These are phyloP conservation scores for Xiphophorus hellerii DNA, from an alignment of 2,113 vertebrate genomes.

Conservation along the genomic window DNA sequence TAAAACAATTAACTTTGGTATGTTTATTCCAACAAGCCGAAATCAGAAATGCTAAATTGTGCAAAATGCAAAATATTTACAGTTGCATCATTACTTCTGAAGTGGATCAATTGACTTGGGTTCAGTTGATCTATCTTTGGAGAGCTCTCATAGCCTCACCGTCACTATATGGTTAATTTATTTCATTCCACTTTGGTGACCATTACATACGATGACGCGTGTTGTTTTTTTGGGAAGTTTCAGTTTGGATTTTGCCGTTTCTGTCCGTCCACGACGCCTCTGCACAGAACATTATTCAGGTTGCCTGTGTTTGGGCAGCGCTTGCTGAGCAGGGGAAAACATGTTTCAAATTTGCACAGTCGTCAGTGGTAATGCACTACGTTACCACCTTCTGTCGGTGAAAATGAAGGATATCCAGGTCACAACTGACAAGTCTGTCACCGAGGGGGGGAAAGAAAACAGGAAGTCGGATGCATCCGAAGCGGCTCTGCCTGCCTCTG, in stretches of 20 bases:
- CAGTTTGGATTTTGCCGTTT: not conserved
- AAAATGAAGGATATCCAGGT: conserved; percentile 48
- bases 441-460: not conserved
- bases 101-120: not conserved
- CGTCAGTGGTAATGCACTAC: conserved; percentile 7
- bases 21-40: too few relatives aligned
- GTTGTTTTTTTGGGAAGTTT: not conserved
- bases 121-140: not conserved
- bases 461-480: conserved; percentile 11
- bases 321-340: conserved; percentile 12
- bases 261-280: not conserved
- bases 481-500: conserved; percentile 24
- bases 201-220: not conserved
- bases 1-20: too few relatives aligned
- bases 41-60: too few relatives aligned
- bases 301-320: not conserved
- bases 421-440: conserved; percentile 40
- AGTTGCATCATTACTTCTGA: not conserved
- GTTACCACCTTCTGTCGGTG: conserved; percentile 40
- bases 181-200: not conserved
- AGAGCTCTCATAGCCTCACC: not conserved
- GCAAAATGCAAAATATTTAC: too few relatives aligned
- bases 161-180: not conserved
- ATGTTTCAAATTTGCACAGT: conserved; percentile 23
- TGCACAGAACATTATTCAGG: not conserved